Evolutionary conservation across 2,113 vertebrate genomes (phyloP).

Genomic region (Dendropsophus ebraccatus): DNA sequence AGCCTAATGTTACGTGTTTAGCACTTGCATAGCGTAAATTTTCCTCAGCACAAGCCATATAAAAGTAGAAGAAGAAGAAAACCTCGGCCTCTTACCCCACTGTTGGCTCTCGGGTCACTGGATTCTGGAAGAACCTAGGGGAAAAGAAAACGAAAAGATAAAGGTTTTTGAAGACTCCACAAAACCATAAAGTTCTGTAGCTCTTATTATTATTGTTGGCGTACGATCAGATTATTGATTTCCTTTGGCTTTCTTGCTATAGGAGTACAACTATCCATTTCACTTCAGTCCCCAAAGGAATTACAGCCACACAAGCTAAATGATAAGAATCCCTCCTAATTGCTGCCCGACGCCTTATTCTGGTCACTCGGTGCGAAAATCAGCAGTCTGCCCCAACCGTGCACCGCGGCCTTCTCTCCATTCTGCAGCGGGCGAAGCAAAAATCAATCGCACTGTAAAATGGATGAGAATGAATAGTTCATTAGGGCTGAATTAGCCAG

Average conservation of each 20-base stretch:
- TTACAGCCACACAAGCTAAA: conserved; percentile 16
- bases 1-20: too few relatives aligned
- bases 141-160: conserved; percentile 54
- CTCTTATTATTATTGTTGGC: conserved; percentile 7
- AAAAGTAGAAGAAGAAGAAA: conserved; percentile 22
- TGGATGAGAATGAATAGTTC: conserved; percentile 58
- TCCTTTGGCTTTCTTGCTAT: background rate
- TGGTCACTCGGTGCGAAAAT: conserved; percentile 36
- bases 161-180: conserved; percentile 15
- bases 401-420: conserved; percentile 29
- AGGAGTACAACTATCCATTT: background rate
- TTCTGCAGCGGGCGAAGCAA: conserved; percentile 13
- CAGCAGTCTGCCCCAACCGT: conserved; percentile 36
- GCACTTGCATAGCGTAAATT: background rate
- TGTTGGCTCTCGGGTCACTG: conserved; percentile 74
- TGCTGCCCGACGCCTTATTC: conserved; percentile 42
- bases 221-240: conserved; percentile 38
- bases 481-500: conserved; percentile 54
- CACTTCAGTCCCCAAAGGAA: conserved; percentile 13
- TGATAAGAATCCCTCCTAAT: conserved; percentile 45
- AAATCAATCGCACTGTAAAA: conserved; percentile 58
- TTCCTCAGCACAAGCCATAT: background rate
- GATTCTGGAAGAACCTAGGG: conserved; percentile 71
- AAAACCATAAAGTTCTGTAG: background rate
- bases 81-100: conserved; percentile 77